Evolutionary conservation across 2,113 vertebrate species (phyloP).

Genomic region (Amphiprion percula): DNA sequence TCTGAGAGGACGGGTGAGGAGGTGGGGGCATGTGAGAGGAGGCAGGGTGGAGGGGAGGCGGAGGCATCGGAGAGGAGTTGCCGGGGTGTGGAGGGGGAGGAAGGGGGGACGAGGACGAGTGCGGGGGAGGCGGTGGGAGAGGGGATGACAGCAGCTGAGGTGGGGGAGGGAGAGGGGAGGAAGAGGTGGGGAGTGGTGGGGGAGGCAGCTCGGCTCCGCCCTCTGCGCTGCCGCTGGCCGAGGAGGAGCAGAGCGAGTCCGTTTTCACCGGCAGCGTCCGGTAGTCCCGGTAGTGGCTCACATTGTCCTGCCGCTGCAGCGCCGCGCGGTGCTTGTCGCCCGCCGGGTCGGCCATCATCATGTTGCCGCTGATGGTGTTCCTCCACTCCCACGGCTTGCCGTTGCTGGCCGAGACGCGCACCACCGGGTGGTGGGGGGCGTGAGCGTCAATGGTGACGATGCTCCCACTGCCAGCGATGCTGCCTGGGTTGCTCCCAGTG

Average conservation of each 20-base stretch:
- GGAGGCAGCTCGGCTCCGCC: slow-evolving; percentile 65
- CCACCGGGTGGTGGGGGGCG: slow-evolving; percentile 93
- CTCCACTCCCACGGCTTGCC: slow-evolving; percentile 92
- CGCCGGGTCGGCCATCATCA: slow-evolving; percentile 45
- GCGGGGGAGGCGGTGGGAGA: slow-evolving; percentile 61
- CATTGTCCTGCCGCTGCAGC: slow-evolving; percentile 80
- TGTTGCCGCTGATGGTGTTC: slow-evolving; percentile 81
- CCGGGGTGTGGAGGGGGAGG: slow-evolving; percentile 57
- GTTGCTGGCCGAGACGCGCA: slow-evolving; percentile 89
- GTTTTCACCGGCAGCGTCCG: slow-evolving; percentile 83
- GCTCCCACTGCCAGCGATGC: slow-evolving; percentile 89
- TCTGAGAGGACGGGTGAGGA: slow-evolving; percentile 57
- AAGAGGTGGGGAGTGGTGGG: slow-evolving; percentile 65
- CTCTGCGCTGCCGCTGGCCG: slow-evolving; percentile 79
- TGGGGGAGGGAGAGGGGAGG: slow-evolving; percentile 74
- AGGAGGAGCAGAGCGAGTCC: slow-evolving; percentile 86
- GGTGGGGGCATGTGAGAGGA: slow-evolving; percentile 66
- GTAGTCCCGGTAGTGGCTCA: slow-evolving; percentile 82
- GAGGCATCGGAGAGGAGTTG: slow-evolving; percentile 48
- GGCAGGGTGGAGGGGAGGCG: slow-evolving; percentile 24
- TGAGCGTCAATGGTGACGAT: slow-evolving; percentile 96
- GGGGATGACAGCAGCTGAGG: slow-evolving; percentile 68
- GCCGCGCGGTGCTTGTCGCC: slow-evolving; percentile 82
- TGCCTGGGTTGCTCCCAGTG: slow-evolving; percentile 81
- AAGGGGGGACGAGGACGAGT: slow-evolving; percentile 58